Evolutionary conservation across 2,888 invertebrate species (phyloP).

Genomic region (Allygus modestus): DNA sequence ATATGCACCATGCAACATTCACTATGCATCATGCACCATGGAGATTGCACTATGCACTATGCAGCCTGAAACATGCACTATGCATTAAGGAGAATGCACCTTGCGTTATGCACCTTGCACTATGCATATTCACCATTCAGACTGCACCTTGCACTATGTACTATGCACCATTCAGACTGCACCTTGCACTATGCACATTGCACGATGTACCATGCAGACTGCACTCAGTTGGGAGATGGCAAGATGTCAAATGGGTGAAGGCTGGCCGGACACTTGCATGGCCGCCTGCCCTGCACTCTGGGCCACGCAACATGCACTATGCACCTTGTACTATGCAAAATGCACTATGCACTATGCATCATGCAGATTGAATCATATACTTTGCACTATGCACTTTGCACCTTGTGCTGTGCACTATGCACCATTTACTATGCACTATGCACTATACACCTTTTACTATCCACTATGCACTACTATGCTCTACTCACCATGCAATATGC

Average conservation of each 20-base stretch:
- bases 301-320: too few relatives aligned
- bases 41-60: neutral
- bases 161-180: too few relatives aligned
- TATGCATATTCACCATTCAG: neutral
- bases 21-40: neutral
- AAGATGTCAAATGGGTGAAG: constrained; percentile 37
- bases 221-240: constrained; percentile 4
- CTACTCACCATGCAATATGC: too few relatives aligned
- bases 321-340: neutral
- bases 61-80: neutral
- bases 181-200: neutral
- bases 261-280: neutral
- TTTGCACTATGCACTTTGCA: neutral
- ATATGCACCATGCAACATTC: neutral
- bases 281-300: neutral
- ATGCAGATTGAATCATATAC: too few relatives aligned
- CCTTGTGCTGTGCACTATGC: neutral
- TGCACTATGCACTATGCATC: neutral
- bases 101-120: too few relatives aligned
- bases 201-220: neutral
- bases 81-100: too few relatives aligned
- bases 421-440: neutral
- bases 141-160: neutral
- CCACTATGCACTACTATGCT: too few relatives aligned
- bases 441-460: neutral